Evolutionary conservation across 2,888 invertebrate genomes (phyloP).

Genomic region (Carterocephalus palaemon): DNA sequence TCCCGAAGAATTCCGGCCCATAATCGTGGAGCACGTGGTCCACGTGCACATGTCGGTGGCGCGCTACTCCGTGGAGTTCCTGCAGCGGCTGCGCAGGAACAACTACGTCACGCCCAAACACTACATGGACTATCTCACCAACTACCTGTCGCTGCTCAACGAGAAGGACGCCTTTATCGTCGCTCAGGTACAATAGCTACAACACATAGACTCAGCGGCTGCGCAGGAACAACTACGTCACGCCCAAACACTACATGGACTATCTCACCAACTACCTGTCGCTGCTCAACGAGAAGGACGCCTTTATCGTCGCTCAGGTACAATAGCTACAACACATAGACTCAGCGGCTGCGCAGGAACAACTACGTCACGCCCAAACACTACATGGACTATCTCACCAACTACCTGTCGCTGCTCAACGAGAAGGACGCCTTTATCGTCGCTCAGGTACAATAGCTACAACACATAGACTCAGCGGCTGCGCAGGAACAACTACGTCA

Average conservation of each 20-base stretch:
- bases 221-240: constrained; percentile 90
- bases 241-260: constrained; percentile 95
- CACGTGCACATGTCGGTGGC: constrained; percentile 89
- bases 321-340: not conserved
- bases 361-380: constrained; percentile 96
- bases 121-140: constrained; percentile 91
- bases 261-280: constrained; percentile 88
- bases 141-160: constrained; percentile 86
- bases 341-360: constrained; percentile 85
- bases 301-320: constrained; percentile 77
- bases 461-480: constrained; percentile 79
- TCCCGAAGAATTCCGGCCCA: constrained; percentile 82
- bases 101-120: constrained; percentile 96
- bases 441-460: constrained; percentile 57
- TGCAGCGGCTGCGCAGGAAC: constrained; percentile 84
- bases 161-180: constrained; percentile 82
- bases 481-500: constrained; percentile 90
- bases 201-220: constrained; percentile 79
- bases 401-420: constrained; percentile 86
- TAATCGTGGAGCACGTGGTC: constrained; percentile 90
- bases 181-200: constrained; percentile 57
- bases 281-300: constrained; percentile 85
- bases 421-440: constrained; percentile 82
- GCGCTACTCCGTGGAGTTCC: constrained; percentile 85
- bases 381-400: constrained; percentile 91